Evolutionary conservation across 2,888 invertebrate species (phyloP).

Genomic region (Prosapia bicincta): DNA sequence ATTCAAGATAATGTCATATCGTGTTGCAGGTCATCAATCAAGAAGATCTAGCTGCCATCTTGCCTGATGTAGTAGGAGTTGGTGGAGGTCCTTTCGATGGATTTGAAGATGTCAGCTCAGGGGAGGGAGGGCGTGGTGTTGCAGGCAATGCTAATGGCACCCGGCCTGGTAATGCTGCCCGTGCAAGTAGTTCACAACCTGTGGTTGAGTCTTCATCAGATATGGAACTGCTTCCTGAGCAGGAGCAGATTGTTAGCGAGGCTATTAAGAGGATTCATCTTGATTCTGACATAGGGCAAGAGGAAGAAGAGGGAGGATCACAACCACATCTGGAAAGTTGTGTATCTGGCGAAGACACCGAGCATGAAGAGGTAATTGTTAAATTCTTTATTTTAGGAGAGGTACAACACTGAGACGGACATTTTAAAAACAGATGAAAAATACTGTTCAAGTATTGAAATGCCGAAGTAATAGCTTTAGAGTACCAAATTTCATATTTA

Average conservation of each 20-base stretch:
- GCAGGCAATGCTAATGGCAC: conserved; percentile 34
- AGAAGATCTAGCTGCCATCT: conserved; percentile 72
- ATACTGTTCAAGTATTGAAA: too few relatives aligned
- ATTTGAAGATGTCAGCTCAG: conserved; percentile 55
- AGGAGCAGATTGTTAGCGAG: conserved; percentile 63
- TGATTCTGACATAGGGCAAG: conserved; percentile 44
- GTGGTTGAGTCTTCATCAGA: conserved; percentile 56
- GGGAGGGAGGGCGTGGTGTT: conserved; percentile 49
- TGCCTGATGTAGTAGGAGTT: conserved; percentile 59
- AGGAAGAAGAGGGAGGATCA: conserved; percentile 23
- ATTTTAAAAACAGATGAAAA: too few relatives aligned
- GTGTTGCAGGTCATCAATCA: conserved; percentile 69
- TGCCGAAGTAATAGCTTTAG: too few relatives aligned
- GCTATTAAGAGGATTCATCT: conserved; percentile 64
- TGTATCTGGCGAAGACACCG: conserved; percentile 65
- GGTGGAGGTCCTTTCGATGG: conserved; percentile 51
- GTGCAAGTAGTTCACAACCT: conserved; percentile 22
- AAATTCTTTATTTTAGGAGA: too few relatives aligned
- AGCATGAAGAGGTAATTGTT: conserved; percentile 26
- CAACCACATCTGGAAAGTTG: conserved; percentile 51
- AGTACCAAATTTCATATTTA: too few relatives aligned
- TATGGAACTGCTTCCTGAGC: conserved; percentile 64
- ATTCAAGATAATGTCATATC: too few relatives aligned
- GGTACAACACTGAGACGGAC: too few relatives aligned
- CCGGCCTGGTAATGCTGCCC: conserved; percentile 15